Percentiles rank a stretch among this genome's conserved stretches.
Conservation (phyloP, 2,888 invertebrate genomes). For the Entomobrya proxima region DNA sequence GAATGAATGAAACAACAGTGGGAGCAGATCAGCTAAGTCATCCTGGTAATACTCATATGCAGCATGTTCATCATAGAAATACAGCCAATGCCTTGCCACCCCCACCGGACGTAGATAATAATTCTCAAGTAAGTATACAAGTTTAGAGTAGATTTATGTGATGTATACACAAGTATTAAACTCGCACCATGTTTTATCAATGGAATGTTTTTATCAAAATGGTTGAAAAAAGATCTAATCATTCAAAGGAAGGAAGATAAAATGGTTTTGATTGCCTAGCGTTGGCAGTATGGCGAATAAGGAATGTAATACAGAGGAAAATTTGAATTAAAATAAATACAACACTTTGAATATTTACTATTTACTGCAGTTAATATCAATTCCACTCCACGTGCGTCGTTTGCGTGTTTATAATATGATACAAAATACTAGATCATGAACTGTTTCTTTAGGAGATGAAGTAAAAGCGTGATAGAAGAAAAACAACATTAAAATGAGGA, state of each 20-base stretch:
- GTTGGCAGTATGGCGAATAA: background rate
- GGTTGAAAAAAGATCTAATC: background rate
- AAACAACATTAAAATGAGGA: too few species aligned
- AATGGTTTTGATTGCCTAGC: background rate
- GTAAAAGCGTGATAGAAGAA: too few species aligned
- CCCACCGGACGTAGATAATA: constrained; percentile 73
- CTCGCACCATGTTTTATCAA: background rate
- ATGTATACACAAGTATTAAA: background rate
- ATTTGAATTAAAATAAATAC: too few species aligned
- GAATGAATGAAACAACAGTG: constrained; percentile 67
- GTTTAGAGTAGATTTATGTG: too few species aligned
- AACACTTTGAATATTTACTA: too few species aligned
- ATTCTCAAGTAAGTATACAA: constrained; percentile 75
- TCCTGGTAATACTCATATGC: constrained; percentile 68
- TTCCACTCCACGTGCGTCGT: too few species aligned
- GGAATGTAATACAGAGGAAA: background rate
- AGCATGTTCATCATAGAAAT: constrained; percentile 71
- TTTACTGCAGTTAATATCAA: too few species aligned
- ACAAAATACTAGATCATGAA: too few species aligned
- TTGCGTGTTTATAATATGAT: too few species aligned
- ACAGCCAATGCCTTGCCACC: constrained; percentile 74
- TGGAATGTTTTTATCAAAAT: background rate
- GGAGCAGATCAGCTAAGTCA: constrained; percentile 67
- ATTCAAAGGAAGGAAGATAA: background rate
- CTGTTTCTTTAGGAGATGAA: too few species aligned